A percentile compares a stretch with the other conserved stretches of the same genome.
Conservation (phyloP, 2,888 invertebrate genomes). For the Petrolisthes cinctipes region DNA sequence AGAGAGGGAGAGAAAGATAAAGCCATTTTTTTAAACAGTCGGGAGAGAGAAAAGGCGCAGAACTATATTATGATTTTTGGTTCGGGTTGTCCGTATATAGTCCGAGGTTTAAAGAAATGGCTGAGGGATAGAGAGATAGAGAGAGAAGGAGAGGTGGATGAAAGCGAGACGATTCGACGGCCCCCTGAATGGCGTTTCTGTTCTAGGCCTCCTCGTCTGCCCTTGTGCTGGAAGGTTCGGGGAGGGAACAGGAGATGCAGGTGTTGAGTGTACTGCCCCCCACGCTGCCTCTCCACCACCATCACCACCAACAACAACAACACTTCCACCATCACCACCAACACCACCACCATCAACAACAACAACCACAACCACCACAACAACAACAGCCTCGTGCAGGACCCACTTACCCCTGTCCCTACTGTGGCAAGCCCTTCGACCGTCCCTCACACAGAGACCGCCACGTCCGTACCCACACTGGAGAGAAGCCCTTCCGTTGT, state of each 20-base stretch:
- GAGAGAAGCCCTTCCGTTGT: conserved; percentile 58
- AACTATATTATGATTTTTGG: no score
- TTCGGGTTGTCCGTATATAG: not conserved
- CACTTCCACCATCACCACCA: conserved; percentile 32
- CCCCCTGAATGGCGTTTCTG: conserved; percentile 61
- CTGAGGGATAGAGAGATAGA: not conserved
- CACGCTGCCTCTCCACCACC: conserved; percentile 24
- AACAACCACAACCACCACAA: conserved; percentile 29
- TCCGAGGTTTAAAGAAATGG: not conserved
- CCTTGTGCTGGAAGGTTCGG: conserved; percentile 48
- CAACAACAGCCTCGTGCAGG: conserved; percentile 25
- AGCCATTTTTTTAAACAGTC: no score
- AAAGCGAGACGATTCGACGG: conserved; percentile 21
- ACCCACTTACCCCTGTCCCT: conserved; percentile 48
- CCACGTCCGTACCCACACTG: conserved; percentile 57
- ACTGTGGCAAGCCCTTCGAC: conserved; percentile 51
- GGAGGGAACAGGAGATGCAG: conserved; percentile 39
- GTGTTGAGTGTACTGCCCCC: conserved; percentile 33
- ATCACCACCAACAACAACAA: conserved; percentile 26
- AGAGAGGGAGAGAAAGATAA: no score
- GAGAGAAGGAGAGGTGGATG: not conserved
- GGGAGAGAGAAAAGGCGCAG: no score
- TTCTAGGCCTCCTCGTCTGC: conserved; percentile 54
- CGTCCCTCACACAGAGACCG: conserved; percentile 57
- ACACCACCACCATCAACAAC: no score